Base-by-base conservation (phyloP, 2,888 invertebrate genomes). In the Apocheima hispidaria region DNA sequence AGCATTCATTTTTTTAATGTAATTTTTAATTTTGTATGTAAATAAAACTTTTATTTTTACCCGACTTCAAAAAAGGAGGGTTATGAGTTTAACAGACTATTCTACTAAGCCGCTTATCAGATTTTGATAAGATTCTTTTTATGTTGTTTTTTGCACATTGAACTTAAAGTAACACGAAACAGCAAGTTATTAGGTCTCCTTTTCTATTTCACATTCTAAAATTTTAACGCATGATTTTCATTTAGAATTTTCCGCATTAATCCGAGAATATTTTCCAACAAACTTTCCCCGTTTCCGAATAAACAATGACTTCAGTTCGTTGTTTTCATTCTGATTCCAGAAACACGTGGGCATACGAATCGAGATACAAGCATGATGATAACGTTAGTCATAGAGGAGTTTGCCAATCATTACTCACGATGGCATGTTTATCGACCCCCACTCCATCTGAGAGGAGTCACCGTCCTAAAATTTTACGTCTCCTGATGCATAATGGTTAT, bases 361-460 rank as follows among this genome's bases (percentile, higher is more conserved):
- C 43, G 51, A 50, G 67, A 54, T 70, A 71, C 72, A 78, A 71
- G 58, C 66, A 63, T 79, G 68, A 56, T 70, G 71, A 75, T 80
- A 70, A 61, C 60, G 57, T 82, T 75, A 88, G 77, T 86, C 86
- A 62, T 36, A 43, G 33, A 84, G 62, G 86, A 68, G 73, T 82
- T 84, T 86, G 87, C 83, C 87, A 88, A 86, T 83, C 79, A 83
- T 88, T 87, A 87, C 82, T 90, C 87, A 88, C 83, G 80, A 71
- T 68, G 63, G 66, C 64, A 69, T 72, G 73, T 84, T 86, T 87
- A 87, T 86, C 86, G 86, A 40, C 81, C 80, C 79, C 74, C 77
- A 77, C 77, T 74, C 72, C 76, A 79, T 83, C 50, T 75, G 70
- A 52, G 72, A 66, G 69, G 79, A 87, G 81, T 90, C 89, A 89